A percentile compares a stretch with the other conserved stretches of the same genome.
phyloP scores from a whole-genome alignment of 2,888 invertebrate genomes.

The Mechanitis mazaeus region DNA sequence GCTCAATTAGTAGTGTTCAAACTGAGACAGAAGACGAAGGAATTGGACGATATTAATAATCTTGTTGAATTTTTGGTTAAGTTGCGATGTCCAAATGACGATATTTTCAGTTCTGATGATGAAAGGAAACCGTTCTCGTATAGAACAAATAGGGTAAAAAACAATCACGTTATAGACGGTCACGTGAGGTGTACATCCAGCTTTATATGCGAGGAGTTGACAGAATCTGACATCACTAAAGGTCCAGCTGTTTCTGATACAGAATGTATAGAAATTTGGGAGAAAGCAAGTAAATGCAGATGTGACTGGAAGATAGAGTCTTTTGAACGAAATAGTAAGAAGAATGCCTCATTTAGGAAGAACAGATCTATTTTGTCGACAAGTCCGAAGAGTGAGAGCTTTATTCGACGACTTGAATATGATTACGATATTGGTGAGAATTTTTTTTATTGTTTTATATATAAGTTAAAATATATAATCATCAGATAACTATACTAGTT shows the following conservation, averaged over 20 bases:
- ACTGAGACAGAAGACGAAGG: conserved; percentile 65
- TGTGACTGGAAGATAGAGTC: conserved; percentile 79
- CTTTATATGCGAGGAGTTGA: conserved; percentile 63
- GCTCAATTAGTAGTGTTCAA: conserved; percentile 79
- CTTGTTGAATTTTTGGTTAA: conserved; percentile 59
- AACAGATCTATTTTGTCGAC: conserved; percentile 69
- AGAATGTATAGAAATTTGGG: conserved; percentile 78
- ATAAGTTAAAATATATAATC: not conserved
- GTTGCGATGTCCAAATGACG: conserved; percentile 64
- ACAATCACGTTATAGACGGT: conserved; percentile 50
- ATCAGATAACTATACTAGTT: no score
- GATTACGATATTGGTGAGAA: conserved; percentile 65
- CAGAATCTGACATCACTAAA: conserved; percentile 50
- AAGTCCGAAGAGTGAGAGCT: conserved; percentile 61
- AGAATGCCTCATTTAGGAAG: conserved; percentile 72
- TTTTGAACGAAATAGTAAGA: conserved; percentile 69
- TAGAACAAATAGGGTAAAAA: conserved; percentile 51
- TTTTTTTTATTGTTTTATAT: conserved; percentile 5
- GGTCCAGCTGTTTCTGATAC: conserved; percentile 75
- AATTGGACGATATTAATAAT: conserved; percentile 59
- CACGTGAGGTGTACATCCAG: conserved; percentile 66
- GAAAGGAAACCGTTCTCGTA: conserved; percentile 50
- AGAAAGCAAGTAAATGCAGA: conserved; percentile 72
- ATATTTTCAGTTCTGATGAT: conserved; percentile 78
- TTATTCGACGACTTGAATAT: conserved; percentile 63